Base-by-base conservation (phyloP, 1,140 invertebrate species). In the Heliconius himera region DNA sequence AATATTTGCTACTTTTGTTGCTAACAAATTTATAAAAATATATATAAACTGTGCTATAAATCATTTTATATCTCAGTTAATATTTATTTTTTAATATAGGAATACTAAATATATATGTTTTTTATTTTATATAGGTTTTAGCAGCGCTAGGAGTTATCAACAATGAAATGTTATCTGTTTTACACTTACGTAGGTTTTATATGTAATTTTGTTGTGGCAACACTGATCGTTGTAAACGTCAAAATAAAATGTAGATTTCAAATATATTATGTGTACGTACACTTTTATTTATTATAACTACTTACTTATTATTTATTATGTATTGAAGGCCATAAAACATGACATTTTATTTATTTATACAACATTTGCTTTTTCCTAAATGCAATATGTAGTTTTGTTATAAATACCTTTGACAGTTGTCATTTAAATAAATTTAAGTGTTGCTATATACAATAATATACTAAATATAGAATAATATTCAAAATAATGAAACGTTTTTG, bases 171-270 rank as follows among this genome's bases (percentile, higher is more conserved):
- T 77, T 49, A 77, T 77, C 71, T 26, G 33, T 49, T 72, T 54
- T 77, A 72, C 76, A 77, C 56, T 13, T 66, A 29, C 4, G 13
- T 66, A 76, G 29, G 41, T 77, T 77, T 76, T 76, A 70, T 71
- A 51, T 72, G 26, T 70, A n/a, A 29, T 41, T 76, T 66, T 16
- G 26, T 22, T 70, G 60, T 76, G 41, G 74, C 60, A 70, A 76
- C 74, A 76, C 60, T 70, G 13, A 3, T 49, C 2, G 22, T 73
- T 46, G n/a, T 29, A 16, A 66, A 66, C 29, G 11, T 66, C 26
- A 66, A 66, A 4, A 26, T 26, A 66, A 29, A 16, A 29, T 66
- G 13, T 66, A 66, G 60, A 26, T 66, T 8, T 26, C 60, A 66
- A 66, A 22, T 11, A 60, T 60, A 54, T 54, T 54, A n/a, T 60